These are phyloP conservation scores for Vulpes ferrilata DNA, from an alignment of 2,113 vertebrate species.

Conservation along the genomic window DNA sequence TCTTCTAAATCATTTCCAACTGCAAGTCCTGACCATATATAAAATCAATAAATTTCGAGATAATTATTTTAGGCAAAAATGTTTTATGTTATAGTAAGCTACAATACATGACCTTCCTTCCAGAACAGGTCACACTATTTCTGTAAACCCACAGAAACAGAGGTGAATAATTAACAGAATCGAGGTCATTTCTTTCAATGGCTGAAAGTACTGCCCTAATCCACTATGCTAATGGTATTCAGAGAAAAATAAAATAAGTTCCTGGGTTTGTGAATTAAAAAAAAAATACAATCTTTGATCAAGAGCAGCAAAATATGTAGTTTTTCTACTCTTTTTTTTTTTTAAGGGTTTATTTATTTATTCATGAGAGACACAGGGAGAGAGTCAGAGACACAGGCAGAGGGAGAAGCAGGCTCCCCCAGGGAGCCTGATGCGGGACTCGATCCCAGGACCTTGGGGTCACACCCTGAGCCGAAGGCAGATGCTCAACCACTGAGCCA, in stretches of 20 bases:
- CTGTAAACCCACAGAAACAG: neutral
- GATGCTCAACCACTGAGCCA: no score
- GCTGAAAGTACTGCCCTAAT: neutral
- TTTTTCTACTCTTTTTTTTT: no score
- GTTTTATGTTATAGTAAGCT: neutral
- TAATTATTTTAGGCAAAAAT: conserved; percentile 1
- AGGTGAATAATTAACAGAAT: neutral
- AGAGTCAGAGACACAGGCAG: no score
- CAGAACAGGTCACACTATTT: neutral
- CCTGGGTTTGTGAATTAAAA: neutral
- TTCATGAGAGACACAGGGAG: no score
- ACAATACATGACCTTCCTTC: neutral
- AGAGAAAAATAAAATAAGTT: neutral
- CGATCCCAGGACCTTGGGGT: no score
- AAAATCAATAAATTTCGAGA: conserved; percentile 41
- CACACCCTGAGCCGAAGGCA: no score
- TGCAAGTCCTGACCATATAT: neutral
- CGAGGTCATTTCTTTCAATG: neutral
- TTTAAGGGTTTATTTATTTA: no score
- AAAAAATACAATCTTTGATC: neutral
- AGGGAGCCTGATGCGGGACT: no score
- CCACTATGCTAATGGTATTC: neutral
- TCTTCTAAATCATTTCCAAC: conserved; percentile 32
- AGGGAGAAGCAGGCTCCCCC: no score
- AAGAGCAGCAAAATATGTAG: neutral